Conservation (phyloP, 30 jellyfish, hydroid and myxozoan species). For the Cassiopea andromeda region DNA sequence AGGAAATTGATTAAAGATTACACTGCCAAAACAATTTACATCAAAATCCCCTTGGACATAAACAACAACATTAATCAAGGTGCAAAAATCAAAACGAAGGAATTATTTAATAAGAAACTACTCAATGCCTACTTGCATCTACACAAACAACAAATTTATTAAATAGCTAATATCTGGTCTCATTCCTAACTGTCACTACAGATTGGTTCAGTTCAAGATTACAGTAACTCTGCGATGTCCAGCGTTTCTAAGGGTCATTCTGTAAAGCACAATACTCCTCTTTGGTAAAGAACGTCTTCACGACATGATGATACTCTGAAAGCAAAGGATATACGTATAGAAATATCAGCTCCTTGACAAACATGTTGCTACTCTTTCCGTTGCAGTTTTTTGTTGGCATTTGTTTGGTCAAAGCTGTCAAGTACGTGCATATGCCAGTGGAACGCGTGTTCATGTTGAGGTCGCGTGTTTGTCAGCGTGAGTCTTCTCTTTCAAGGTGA, state of each 20-base stretch:
- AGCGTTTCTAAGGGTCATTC: not conserved
- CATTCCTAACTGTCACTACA: not conserved
- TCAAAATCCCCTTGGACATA: not conserved
- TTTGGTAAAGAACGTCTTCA: too few relatives aligned
- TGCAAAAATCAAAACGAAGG: not conserved
- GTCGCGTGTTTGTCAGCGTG: not conserved
- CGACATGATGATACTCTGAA: too few relatives aligned
- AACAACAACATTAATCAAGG: not conserved
- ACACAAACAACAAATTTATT: not conserved
- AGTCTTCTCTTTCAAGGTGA: not conserved
- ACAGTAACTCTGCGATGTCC: not conserved
- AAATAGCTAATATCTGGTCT: not conserved
- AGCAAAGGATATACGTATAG: too few relatives aligned
- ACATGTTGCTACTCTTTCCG: not conserved
- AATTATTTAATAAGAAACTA: not conserved
- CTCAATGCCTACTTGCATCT: not conserved
- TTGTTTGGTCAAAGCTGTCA: not conserved
- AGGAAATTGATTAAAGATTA: too few relatives aligned
- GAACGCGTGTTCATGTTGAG: not conserved
- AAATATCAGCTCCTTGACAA: not conserved
- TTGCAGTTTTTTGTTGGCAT: not conserved
- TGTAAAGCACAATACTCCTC: not conserved
- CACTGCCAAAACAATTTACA: too few relatives aligned
- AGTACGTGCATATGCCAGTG: slow-evolving; percentile 4
- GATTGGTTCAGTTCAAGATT: not conserved